Evolutionary conservation across 2,888 invertebrate species (phyloP).

Genomic region (Aethes cnicana): DNA sequence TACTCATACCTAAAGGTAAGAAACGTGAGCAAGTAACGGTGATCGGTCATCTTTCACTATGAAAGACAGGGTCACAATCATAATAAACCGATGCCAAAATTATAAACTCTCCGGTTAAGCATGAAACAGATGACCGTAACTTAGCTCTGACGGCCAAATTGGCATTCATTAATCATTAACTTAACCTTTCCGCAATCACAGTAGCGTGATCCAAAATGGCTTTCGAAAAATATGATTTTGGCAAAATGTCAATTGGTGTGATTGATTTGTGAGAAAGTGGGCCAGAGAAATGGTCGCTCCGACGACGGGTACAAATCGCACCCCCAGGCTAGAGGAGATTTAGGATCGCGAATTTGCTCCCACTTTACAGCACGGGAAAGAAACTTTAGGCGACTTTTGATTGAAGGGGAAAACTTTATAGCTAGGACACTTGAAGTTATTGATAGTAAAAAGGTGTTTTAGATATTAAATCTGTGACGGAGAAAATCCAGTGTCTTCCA

Average conservation of each 20-base stretch:
- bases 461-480: too few relatives aligned
- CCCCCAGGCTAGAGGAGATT: constrained; percentile 41
- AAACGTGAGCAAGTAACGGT: too few relatives aligned
- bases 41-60: neutral
- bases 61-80: neutral
- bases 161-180: constrained; percentile 24
- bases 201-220: constrained; percentile 27
- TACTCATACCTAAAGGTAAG: too few relatives aligned
- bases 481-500: too few relatives aligned
- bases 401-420: neutral
- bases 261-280: constrained; percentile 50
- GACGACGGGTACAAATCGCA: constrained; percentile 45
- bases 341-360: constrained; percentile 44
- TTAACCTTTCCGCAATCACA: constrained; percentile 28
- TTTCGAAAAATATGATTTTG: constrained; percentile 47
- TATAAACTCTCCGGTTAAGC: constrained; percentile 9
- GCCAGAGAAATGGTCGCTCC: constrained; percentile 38
- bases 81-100: constrained; percentile 1
- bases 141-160: constrained; percentile 24
- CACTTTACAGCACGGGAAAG: constrained; percentile 35
- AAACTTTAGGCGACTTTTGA: constrained; percentile 12
- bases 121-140: constrained; percentile 13
- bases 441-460: too few relatives aligned
- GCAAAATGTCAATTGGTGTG: constrained; percentile 59
- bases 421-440: too few relatives aligned